These are phyloP conservation scores for Peromyscus attwateri DNA, from an alignment of 2,797 vertebrate genomes.

Conservation along the genomic window DNA sequence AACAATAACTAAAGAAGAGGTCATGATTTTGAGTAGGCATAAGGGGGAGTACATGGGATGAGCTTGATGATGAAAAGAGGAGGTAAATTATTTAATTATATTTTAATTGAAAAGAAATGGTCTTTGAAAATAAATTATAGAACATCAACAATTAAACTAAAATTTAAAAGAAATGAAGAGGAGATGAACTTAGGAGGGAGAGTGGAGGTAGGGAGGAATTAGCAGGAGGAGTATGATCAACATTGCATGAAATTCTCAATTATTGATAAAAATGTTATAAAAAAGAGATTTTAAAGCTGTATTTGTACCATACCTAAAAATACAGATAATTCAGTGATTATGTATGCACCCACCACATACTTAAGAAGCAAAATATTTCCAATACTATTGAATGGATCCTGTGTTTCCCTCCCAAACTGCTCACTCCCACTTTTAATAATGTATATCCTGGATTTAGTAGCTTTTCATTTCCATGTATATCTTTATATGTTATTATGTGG, in stretches of 20 bases:
- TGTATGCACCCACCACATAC: not conserved
- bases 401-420: not conserved
- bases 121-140: not conserved
- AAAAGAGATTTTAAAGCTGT: not conserved
- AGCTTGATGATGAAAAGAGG: not conserved
- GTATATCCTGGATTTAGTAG: not conserved
- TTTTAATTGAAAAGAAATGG: not conserved
- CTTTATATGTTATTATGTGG: not conserved
- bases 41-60: not conserved
- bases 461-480: not conserved
- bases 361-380: conserved; percentile 16
- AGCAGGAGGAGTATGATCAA: not conserved
- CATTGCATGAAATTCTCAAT: not conserved
- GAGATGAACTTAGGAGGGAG: not conserved
- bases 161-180: not conserved
- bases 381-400: not conserved
- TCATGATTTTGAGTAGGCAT: not conserved
- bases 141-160: not conserved
- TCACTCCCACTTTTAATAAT: not conserved
- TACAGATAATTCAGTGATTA: conserved; percentile 40
- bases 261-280: not conserved
- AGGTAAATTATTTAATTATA: not conserved
- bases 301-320: conserved; percentile 24
- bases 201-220: not conserved
- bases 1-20: not conserved